Conservation (phyloP, 2,888 invertebrate genomes). For the Limnephilus auricula region DNA sequence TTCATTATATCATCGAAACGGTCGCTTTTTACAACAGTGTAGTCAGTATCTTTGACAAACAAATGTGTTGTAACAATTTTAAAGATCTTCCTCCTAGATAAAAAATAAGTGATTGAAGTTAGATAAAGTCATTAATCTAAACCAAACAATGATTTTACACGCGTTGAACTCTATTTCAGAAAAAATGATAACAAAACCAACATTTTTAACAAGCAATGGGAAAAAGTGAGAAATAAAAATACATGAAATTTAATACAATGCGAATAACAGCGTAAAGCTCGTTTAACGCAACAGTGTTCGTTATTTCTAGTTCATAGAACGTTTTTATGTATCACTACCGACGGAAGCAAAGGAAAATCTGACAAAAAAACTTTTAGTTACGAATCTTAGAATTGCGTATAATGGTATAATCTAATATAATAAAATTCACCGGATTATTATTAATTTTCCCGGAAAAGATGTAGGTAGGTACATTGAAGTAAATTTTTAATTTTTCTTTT, state of each 20-base stretch:
- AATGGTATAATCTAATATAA: not conserved
- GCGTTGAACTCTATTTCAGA: not conserved
- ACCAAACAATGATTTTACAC: not conserved
- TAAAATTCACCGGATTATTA: not conserved
- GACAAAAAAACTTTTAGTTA: not conserved
- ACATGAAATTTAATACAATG: not conserved
- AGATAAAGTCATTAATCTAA: not conserved
- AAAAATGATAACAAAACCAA: not conserved
- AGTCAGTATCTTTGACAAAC: not conserved
- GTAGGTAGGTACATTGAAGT: not conserved
- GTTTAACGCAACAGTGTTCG: not conserved
- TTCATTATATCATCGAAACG: not conserved
- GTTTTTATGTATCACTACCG: not conserved
- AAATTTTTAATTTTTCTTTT: not conserved
- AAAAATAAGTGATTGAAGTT: not conserved
- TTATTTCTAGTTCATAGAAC: not conserved
- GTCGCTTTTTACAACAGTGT: not conserved
- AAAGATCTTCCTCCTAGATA: not conserved
- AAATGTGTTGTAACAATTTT: not conserved
- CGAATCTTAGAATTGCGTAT: not conserved
- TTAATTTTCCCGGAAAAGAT: not conserved
- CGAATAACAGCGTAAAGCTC: not conserved
- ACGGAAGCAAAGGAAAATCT: not conserved
- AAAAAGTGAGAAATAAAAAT: not conserved
- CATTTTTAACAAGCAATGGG: not conserved